These are phyloP conservation scores for Triplophysa siluroides DNA, from an alignment of 2,113 vertebrate genomes.

Conservation along the genomic window DNA sequence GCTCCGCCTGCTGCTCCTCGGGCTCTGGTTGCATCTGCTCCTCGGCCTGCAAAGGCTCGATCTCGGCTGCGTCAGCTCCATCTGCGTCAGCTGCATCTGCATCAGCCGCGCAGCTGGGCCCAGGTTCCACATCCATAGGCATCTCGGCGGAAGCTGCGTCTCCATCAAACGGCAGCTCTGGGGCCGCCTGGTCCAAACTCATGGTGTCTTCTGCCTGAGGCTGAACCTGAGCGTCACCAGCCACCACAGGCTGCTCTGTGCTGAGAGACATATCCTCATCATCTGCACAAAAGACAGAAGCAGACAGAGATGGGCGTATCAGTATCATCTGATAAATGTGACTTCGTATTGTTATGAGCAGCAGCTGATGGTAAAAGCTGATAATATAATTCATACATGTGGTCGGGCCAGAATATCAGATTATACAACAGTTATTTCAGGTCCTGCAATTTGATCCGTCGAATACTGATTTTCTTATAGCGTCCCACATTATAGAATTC, in stretches of 20 bases:
- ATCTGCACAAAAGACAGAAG: conserved; percentile 67
- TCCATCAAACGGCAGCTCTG: conserved; percentile 64
- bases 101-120: conserved; percentile 54
- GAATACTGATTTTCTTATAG: no score
- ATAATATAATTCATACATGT: no score
- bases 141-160: conserved; percentile 8
- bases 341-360: background rate
- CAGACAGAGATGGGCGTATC: background rate
- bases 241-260: conserved; percentile 66
- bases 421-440: no score
- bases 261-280: conserved; percentile 84
- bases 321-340: background rate
- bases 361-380: no score
- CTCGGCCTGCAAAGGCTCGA: background rate
- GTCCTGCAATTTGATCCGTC: no score
- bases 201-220: conserved; percentile 61
- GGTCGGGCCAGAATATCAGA: no score
- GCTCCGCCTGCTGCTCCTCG: background rate
- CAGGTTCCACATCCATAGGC: conserved; percentile 45
- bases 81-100: no score
- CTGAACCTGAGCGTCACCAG: conserved; percentile 42
- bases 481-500: no score
- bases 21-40: background rate
- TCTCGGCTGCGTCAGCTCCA: conserved; percentile 33
- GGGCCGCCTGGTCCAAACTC: conserved; percentile 63